A percentile compares a stretch with the other conserved stretches of the same genome.
Evolutionary conservation across 2,888 invertebrate genomes (phyloP).

Genomic region (Steinernema carpocapsae): DNA sequence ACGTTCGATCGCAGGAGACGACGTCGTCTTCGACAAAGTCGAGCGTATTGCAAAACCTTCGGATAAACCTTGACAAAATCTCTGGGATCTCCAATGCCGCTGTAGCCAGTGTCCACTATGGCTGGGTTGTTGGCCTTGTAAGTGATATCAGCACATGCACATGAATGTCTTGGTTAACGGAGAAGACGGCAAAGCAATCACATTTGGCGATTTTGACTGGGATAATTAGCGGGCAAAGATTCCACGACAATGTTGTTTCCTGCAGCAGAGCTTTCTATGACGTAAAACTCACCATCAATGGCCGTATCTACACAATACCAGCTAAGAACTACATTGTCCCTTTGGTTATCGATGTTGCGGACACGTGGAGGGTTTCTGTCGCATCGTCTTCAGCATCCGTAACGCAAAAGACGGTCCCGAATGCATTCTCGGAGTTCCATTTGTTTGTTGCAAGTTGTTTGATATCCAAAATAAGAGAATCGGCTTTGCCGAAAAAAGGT

Average conservation of each 20-base stretch:
- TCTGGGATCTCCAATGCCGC: too few relatives aligned
- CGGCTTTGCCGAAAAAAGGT: background rate
- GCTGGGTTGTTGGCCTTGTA: too few relatives aligned
- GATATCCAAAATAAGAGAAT: background rate
- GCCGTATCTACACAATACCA: background rate
- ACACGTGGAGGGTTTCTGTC: background rate
- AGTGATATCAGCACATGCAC: too few relatives aligned
- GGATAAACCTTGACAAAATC: too few relatives aligned
- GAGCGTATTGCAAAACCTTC: too few relatives aligned
- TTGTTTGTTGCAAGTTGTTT: background rate
- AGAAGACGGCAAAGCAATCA: too few relatives aligned
- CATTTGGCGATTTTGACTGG: too few relatives aligned
- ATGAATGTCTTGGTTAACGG: too few relatives aligned
- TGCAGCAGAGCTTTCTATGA: background rate
- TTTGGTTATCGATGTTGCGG: background rate
- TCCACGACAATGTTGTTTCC: background rate
- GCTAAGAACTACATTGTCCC: background rate
- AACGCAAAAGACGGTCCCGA: background rate
- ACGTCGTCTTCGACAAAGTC: too few relatives aligned
- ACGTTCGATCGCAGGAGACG: background rate
- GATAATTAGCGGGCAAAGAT: too few relatives aligned
- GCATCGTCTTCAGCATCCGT: background rate
- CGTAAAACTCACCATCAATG: background rate
- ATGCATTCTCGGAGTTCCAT: background rate
- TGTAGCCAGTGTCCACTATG: too few relatives aligned